These are phyloP conservation scores for Cetonia aurata DNA, from an alignment of 2,888 invertebrate species.

Conservation along the genomic window DNA sequence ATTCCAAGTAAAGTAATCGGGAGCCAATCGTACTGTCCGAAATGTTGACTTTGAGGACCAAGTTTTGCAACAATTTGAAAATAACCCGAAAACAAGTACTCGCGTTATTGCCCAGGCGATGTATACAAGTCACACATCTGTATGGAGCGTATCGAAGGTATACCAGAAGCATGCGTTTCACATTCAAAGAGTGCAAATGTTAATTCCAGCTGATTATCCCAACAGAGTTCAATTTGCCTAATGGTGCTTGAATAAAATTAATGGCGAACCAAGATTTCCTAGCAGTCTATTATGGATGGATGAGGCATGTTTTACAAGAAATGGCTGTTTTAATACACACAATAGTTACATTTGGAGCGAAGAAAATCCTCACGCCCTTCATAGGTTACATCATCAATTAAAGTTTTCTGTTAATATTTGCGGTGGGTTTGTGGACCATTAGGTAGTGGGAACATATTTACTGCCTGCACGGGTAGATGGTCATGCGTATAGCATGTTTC, in stretches of 20 bases:
- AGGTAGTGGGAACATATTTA: too few relatives aligned
- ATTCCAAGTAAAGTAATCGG: too few relatives aligned
- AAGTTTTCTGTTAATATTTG: conserved; percentile 12
- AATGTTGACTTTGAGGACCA: too few relatives aligned
- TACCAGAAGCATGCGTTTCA: not conserved
- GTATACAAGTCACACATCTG: too few relatives aligned
- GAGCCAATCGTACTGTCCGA: too few relatives aligned
- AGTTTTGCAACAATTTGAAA: too few relatives aligned
- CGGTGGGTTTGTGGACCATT: not conserved
- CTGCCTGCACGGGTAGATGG: too few relatives aligned
- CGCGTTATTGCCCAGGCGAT: too few relatives aligned
- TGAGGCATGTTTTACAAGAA: conserved; percentile 8
- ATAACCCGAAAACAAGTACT: too few relatives aligned
- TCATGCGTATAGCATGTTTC: not conserved
- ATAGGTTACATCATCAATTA: too few relatives aligned
- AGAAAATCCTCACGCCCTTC: too few relatives aligned
- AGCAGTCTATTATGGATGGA: conserved; percentile 7
- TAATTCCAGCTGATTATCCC: not conserved
- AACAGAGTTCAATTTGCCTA: conserved; percentile 1
- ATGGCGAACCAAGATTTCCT: not conserved
- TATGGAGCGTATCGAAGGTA: not conserved
- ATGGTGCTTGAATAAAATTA: conserved; percentile 1
- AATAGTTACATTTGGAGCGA: too few relatives aligned
- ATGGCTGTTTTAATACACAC: not conserved
- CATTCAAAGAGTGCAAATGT: not conserved